Evolutionary conservation across 2,113 vertebrate species (phyloP), one percentile per base, ranked within the genome.

Genomic region (Sula dactylatra): DNA sequence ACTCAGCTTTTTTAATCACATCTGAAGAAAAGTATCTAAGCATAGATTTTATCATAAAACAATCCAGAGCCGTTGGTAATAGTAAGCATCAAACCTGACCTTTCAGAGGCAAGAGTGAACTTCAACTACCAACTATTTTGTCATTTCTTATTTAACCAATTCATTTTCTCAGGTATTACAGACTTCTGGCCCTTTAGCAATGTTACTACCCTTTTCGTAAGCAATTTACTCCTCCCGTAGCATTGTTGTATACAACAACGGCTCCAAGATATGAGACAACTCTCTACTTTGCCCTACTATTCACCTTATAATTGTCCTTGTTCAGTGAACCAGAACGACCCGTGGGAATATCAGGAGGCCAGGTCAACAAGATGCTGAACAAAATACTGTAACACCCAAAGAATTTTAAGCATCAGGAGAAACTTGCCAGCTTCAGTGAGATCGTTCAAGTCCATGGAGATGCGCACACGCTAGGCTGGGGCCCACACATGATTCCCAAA

Each of bases 391-490:
- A 86, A 72, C 12, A 65, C 4, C 24, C 10, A 15, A 16, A 14
- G 3, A 50, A 10, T 31, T 81, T 77, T 42, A 73, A 78, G 20
- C 29, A 61, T 19, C 21, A 42, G 16, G 49, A 36, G 4, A 66
- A 13, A 44, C n/a, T 36, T 65, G 32, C 7, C 42, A 65, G 8
- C 21, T 44, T 71, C n/a, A 61, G 1, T 18, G 66, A 93, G 6
- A 69, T 12, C 31, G 21, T 56, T 26, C 24, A 69, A 55, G 47
- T 9, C 62, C 22, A 7, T 3, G 3, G 34, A 61, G 20, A 59
- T 19, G 4, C 14, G 7, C 3, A 5, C 0, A 0, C 0, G 1
- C 24, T 49, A 0, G 22, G 5, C 40, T 73, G 44, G 13, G 27
- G 6, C 36, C 19, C 47, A 58, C 21, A n/a, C 3, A 3, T 1